phyloP scores from a whole-genome alignment of 2,888 invertebrate genomes.

The Philereme vetulata region DNA sequence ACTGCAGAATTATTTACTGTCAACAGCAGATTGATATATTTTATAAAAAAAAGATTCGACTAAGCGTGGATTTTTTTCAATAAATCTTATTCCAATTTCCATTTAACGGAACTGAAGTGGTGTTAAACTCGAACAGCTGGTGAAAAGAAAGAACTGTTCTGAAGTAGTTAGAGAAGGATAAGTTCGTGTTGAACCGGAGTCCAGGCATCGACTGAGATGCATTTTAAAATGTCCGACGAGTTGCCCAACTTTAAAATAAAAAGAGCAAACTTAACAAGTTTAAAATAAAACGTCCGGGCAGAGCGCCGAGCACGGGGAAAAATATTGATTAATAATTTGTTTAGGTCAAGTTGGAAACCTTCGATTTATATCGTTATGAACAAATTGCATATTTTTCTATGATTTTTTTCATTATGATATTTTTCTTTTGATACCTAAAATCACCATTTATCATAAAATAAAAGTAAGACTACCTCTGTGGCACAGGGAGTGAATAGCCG shows the following conservation, averaged over 20 bases:
- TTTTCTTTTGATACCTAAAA: too few species aligned
- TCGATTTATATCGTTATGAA: background rate
- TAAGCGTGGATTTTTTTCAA: conserved; percentile 17
- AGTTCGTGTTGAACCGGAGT: conserved; percentile 61
- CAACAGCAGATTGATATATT: too few species aligned
- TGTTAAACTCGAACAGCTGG: conserved; percentile 51
- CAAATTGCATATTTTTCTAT: background rate
- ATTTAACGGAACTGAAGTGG: conserved; percentile 21
- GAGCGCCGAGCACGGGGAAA: conserved; percentile 5
- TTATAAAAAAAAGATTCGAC: too few species aligned
- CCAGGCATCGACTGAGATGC: conserved; percentile 53
- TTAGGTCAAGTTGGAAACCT: background rate
- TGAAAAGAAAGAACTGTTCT: conserved; percentile 52
- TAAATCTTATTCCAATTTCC: conserved; percentile 34
- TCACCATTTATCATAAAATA: too few species aligned
- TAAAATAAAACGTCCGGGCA: conserved; percentile 19
- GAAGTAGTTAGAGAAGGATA: conserved; percentile 64
- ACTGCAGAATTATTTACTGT: too few species aligned
- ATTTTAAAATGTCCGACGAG: conserved; percentile 54
- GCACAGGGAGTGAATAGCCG: too few species aligned
- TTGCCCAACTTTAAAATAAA: conserved; percentile 40
- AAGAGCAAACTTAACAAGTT: conserved; percentile 31
- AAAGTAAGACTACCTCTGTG: too few species aligned
- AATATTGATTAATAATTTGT: conserved; percentile 4
- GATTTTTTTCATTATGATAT: too few species aligned